phyloP scores from a whole-genome alignment of 2,797 vertebrate species.

The Erethizon dorsatum region DNA sequence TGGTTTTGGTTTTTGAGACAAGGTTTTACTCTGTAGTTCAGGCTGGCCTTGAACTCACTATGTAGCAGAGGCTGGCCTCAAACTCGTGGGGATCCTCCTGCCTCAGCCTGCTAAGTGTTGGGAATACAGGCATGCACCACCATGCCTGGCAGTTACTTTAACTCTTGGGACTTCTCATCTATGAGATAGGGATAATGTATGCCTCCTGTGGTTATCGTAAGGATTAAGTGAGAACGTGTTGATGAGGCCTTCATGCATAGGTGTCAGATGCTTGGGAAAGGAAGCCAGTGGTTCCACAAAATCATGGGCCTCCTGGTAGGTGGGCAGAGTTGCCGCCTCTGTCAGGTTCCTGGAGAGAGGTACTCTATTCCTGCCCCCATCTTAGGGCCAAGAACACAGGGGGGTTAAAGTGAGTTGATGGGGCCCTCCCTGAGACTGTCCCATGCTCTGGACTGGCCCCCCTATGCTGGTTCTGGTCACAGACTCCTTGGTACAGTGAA shows the following conservation, averaged over 20 bases:
- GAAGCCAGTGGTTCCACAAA: constrained; percentile 27
- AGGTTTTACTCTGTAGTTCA: neutral
- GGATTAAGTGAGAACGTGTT: neutral
- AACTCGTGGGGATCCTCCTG: neutral
- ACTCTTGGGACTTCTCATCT: neutral
- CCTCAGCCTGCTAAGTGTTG: neutral
- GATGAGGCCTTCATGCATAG: neutral
- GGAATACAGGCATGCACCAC: neutral
- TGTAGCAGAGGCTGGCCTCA: neutral
- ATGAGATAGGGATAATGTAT: neutral
- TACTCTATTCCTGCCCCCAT: neutral
- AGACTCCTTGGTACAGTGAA: neutral
- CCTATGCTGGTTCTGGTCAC: neutral
- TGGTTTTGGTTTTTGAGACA: neutral
- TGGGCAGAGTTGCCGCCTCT: neutral
- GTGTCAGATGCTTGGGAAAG: constrained; percentile 36
- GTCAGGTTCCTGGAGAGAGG: neutral
- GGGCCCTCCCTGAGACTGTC: neutral
- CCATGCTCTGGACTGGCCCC: neutral
- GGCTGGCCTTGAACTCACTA: neutral
- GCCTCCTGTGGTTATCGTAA: neutral
- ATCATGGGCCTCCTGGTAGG: constrained; percentile 25
- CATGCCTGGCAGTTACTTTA: neutral
- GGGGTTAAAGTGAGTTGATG: neutral
- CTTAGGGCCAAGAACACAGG: neutral